Evolutionary conservation across 1,140 invertebrate genomes (phyloP).

Genomic region (Orius insidiosus): DNA sequence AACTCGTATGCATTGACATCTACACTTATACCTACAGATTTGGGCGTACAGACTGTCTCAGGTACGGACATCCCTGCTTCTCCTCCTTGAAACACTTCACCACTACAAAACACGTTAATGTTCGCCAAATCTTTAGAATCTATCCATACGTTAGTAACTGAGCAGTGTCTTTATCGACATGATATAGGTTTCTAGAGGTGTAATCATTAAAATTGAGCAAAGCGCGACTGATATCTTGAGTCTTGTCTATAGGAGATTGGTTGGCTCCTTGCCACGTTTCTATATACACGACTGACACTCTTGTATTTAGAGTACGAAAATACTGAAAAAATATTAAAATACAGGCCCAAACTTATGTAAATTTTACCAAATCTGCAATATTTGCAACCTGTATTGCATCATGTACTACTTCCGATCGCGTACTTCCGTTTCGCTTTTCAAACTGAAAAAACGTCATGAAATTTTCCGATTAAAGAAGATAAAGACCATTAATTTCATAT

Average conservation of each 20-base stretch:
- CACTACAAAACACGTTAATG: conserved; percentile 35
- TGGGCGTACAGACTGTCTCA: conserved; percentile 75
- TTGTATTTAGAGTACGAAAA: conserved; percentile 78
- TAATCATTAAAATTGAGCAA: conserved; percentile 82
- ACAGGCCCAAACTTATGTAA: not conserved
- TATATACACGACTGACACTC: conserved; percentile 86
- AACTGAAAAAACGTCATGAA: too few relatives aligned
- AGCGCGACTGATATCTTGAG: conserved; percentile 69
- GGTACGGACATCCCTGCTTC: conserved; percentile 84
- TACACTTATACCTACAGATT: conserved; percentile 79
- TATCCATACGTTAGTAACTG: conserved; percentile 69
- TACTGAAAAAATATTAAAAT: conserved; percentile 71
- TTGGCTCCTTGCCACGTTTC: conserved; percentile 88
- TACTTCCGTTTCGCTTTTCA: conserved; percentile 77
- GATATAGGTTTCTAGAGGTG: conserved; percentile 61
- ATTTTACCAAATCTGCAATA: conserved; percentile 83
- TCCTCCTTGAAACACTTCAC: conserved; percentile 59
- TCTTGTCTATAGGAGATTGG: conserved; percentile 59
- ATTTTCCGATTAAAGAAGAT: too few relatives aligned
- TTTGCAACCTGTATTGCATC: conserved; percentile 93
- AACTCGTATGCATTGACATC: conserved; percentile 86
- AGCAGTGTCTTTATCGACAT: conserved; percentile 70
- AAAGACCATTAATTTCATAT: too few relatives aligned
- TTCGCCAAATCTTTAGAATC: not conserved
- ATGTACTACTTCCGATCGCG: conserved; percentile 72